Evolutionary conservation across 1,140 invertebrate species (phyloP), one percentile per base, ranked within the genome.

Genomic region (Cyclargus thomasi): DNA sequence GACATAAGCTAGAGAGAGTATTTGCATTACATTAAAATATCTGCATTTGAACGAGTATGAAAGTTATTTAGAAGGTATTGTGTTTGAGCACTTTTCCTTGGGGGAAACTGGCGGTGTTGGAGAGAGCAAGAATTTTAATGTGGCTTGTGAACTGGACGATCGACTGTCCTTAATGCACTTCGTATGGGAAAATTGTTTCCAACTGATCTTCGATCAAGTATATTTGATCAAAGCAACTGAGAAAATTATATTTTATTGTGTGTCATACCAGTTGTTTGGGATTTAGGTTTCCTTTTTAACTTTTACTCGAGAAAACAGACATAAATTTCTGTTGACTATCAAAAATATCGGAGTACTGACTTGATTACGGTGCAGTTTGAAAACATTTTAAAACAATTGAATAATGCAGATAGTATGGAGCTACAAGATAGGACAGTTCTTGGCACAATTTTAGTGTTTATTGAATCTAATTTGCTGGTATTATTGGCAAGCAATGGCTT

Each of bases 81-180:
- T 76, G 67, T 72, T 70, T 73, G 68, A 70, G 72, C 70, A 70
- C 64, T 71, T 62, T 71, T 71, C 68, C 67, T 72, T 63, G 63
- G 67, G 72, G 69, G 73, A 79, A 79, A 79, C 73, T 70, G 71
- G 72, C 70, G 70, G 70, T 72, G 62, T 72, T 67, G 68, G 74
- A 69, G 75, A 77, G 72, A 79, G 73, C 67, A 72, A 16, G 75
- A 74, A 76, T 79, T 75, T 69, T 73, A 75, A 69, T 74, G 53
- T 67, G 67, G 8, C 70, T 70, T 69, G 4, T 62, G 20, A 39
- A 11, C 53, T 47, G 2, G 14, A 65, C 21, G 1, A 20, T 20
- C 18, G 55, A 20, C 55, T 59, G 39, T 47, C 39, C 39, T 47
- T 47, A 29, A 47, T 47, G 39, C 39, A 47, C 39, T 47, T 47